Evolutionary conservation across 1,140 invertebrate species (phyloP), one percentile per base, ranked within the genome.

Genomic region (Ceratoteleas bidentatus): DNA sequence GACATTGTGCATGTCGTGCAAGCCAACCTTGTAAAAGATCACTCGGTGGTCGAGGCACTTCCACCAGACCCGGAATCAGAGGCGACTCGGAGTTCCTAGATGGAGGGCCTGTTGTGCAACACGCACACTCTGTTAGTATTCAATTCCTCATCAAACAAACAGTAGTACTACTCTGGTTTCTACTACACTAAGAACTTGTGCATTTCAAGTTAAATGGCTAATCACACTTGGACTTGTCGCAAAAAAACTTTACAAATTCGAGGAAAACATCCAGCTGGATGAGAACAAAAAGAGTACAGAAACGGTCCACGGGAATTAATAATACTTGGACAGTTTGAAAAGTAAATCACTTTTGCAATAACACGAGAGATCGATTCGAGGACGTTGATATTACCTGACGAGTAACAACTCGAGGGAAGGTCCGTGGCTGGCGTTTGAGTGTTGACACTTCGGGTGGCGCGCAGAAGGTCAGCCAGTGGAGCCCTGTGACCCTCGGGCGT

Each of bases 401-500:
- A 94, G 85, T 92, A 91, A 81, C 91, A 92, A 85, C 91, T 92
- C 75, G 90, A 91, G 65, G 89, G 90, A 88, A 92, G 92, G 82
- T 92, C 92, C 76, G 87, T 92, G 56, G 93, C 94, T 52, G 96
- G 96, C 14, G 96, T 97, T 91, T 97, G 96, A 11, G 96, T 97
- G 87, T 97, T 95, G 40, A 96, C 95, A 78, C 95, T 96, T 57
- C 95, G 93, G 15, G 93, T 94, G 15, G 92, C 93, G 72, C 94
- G 92, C 36, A 96, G 91, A 11, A 96, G 89, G 84, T 97, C 96
- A 13, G 96, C 95, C 62, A 96, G 90, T 15, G 96, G 96, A 36
- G 96, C 96, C 81, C 96, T 92, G 87, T 96, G 96, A 36, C 96
- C 96, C 92, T 97, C 96, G 13, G 96, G 96, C 57, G 95, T 96